Evolutionary conservation across 2,113 vertebrate species (phyloP).

Genomic region (Todiramphus saurophagus): DNA sequence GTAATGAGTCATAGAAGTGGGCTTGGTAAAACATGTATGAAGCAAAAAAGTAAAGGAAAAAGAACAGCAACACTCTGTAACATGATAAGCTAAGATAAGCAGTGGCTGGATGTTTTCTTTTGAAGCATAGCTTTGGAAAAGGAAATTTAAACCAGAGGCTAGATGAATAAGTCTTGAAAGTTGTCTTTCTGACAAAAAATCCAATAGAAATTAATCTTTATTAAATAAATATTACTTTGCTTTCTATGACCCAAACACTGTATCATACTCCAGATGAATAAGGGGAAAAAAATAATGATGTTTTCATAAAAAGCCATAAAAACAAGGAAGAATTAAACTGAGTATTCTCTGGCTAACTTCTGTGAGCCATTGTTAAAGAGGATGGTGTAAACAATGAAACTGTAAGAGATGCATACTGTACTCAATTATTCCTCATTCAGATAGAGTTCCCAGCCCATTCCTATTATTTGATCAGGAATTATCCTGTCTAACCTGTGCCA

Average conservation of each 20-base stretch:
- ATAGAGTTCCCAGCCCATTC: not conserved
- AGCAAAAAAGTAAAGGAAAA: conserved; percentile 39
- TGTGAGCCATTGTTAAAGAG: not conserved
- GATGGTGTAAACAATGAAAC: not conserved
- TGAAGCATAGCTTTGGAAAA: not conserved
- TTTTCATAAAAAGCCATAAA: not conserved
- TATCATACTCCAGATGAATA: not conserved
- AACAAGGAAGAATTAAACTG: not conserved
- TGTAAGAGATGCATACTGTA: not conserved
- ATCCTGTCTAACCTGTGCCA: not conserved
- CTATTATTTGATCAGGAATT: not conserved
- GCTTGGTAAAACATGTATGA: conserved; percentile 42
- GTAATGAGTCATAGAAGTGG: not conserved
- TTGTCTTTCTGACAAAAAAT: not conserved
- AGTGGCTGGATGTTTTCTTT: not conserved
- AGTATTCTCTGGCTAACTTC: not conserved
- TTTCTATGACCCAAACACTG: not conserved
- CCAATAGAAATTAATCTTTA: not conserved
- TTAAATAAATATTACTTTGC: not conserved
- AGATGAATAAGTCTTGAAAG: not conserved
- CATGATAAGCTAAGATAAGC: not conserved
- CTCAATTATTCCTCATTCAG: not conserved
- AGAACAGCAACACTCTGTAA: not conserved
- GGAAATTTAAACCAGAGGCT: not conserved
- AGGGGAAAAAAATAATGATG: not conserved